A percentile compares a stretch with the other conserved stretches of the same genome.
These are phyloP conservation scores for Harpagoxenus sublaevis DNA, from an alignment of 2,888 invertebrate genomes.

Conservation along the genomic window DNA sequence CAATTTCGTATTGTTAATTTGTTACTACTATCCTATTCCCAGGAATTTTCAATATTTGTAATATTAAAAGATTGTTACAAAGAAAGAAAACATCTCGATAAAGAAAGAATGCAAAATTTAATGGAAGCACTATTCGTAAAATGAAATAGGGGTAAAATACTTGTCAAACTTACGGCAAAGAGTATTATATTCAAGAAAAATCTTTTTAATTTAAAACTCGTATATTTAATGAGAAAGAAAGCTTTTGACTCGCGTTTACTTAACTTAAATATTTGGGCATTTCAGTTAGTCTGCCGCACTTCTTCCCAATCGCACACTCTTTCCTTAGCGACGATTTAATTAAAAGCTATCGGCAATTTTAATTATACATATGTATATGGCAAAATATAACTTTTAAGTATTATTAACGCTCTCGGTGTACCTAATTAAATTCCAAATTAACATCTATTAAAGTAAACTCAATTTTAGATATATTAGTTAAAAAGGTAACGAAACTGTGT, in stretches of 20 bases:
- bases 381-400: background rate
- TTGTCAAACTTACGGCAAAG: background rate
- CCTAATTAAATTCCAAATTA: constrained; percentile 8
- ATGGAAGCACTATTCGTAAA: background rate
- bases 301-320: background rate
- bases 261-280: background rate
- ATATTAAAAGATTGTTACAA: background rate
- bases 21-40: background rate
- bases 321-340: constrained; percentile 12
- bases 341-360: background rate
- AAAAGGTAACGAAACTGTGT: background rate
- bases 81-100: background rate
- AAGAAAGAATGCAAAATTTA: background rate
- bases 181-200: background rate
- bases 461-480: background rate
- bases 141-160: background rate
- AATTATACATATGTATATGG: background rate
- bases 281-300: background rate
- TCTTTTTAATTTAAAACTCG: background rate
- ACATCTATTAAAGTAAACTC: background rate
- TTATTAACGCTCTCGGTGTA: background rate
- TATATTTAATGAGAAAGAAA: background rate
- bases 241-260: background rate
- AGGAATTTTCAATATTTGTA: background rate
- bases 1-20: background rate